phyloP scores from a whole-genome alignment of 1,140 invertebrate species.

The Pemphigus obesinymphae region DNA sequence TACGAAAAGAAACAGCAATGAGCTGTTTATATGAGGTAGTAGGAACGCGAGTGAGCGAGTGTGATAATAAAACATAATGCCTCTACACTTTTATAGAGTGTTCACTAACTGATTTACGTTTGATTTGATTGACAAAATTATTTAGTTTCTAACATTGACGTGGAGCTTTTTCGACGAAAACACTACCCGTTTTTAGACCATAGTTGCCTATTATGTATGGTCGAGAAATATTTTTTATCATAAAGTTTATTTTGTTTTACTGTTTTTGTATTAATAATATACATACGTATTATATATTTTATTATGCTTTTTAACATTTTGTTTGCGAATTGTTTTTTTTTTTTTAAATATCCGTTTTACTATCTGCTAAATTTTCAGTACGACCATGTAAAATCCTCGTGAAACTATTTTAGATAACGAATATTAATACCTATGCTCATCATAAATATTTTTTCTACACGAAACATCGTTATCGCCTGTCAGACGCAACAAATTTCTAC shows the following conservation, averaged over 20 bases:
- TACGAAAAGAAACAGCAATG: conserved; percentile 30
- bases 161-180: too few species aligned
- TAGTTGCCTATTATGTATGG: too few species aligned
- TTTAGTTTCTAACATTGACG: neutral
- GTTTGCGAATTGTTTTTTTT: neutral
- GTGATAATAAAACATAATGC: neutral
- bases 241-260: neutral
- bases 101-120: neutral
- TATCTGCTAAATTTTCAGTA: too few species aligned
- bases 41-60: neutral
- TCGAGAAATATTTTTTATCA: too few species aligned
- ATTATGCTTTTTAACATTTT: conserved; percentile 2
- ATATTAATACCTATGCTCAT: neutral
- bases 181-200: too few species aligned
- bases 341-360: neutral
- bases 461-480: neutral
- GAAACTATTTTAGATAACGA: neutral
- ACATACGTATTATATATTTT: neutral
- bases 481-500: neutral
- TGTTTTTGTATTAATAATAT: neutral
- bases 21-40: conserved; percentile 38
- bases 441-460: too few species aligned
- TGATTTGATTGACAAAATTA: neutral
- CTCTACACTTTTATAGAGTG: neutral
- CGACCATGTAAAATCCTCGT: neutral